Evolutionary conservation across 2,888 invertebrate species (phyloP).

Genomic region (Pollenia angustigena): DNA sequence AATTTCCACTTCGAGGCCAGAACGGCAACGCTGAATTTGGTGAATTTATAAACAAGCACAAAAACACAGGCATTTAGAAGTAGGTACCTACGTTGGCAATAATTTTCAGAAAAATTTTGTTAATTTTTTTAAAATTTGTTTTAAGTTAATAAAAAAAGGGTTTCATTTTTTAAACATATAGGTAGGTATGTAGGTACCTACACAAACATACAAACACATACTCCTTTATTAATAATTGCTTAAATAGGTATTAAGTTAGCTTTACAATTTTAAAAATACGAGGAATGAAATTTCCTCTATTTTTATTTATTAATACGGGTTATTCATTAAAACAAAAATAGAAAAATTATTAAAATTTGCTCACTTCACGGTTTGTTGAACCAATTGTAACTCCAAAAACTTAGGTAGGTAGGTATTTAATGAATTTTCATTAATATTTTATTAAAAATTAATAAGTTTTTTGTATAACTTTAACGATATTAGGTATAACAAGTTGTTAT

Average conservation of each 20-base stretch:
- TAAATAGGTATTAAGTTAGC: too few relatives aligned
- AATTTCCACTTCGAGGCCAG: too few relatives aligned
- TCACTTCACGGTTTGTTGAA: slow-evolving; percentile 81
- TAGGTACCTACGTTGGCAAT: too few relatives aligned
- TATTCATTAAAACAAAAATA: slow-evolving; percentile 31
- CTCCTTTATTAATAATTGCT: background rate
- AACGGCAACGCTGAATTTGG: background rate
- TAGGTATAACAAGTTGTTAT: slow-evolving; percentile 41
- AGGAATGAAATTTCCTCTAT: slow-evolving; percentile 41
- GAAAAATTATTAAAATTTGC: slow-evolving; percentile 51
- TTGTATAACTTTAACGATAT: slow-evolving; percentile 6
- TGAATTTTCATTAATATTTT: slow-evolving; percentile 42
- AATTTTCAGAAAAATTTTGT: too few relatives aligned
- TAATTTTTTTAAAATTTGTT: too few relatives aligned
- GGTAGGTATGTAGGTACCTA: too few relatives aligned
- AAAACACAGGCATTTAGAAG: background rate
- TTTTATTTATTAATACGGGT: slow-evolving; percentile 38
- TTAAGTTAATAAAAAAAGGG: too few relatives aligned
- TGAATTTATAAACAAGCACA: background rate
- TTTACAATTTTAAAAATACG: too few relatives aligned
- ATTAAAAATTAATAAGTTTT: background rate
- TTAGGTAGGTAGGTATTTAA: background rate
- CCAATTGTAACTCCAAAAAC: slow-evolving; percentile 76
- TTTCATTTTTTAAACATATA: too few relatives aligned
- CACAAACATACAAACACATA: background rate